phyloP scores from a whole-genome alignment of 2,888 invertebrate genomes.

The Keiferia lycopersicella region DNA sequence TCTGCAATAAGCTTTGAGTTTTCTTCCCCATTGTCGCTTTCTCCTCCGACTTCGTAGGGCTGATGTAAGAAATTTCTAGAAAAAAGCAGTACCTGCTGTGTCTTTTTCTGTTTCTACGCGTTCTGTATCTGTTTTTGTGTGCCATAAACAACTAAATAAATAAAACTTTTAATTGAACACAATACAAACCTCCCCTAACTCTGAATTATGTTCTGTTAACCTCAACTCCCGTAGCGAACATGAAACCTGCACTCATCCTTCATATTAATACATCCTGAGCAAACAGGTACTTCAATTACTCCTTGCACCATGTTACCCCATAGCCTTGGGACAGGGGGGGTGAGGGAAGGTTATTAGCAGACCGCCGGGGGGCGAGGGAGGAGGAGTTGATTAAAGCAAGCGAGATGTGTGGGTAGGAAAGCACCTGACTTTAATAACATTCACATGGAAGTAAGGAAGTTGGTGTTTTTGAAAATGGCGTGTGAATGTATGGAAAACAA shows the following conservation, averaged over 20 bases:
- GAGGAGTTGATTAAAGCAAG: conserved; percentile 17
- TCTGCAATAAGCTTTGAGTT: no score
- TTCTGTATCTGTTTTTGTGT: no score
- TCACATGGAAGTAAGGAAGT: neutral
- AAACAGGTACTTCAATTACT: conserved; percentile 16
- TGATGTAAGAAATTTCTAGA: no score
- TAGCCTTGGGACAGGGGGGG: neutral
- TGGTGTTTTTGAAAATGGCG: neutral
- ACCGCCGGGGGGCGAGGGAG: neutral
- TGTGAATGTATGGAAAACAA: neutral
- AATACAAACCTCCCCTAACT: neutral
- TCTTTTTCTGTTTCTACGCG: no score
- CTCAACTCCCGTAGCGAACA: conserved; percentile 1
- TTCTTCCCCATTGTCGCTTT: no score
- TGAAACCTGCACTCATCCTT: conserved; percentile 3
- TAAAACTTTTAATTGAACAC: no score
- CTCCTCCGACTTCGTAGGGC: no score
- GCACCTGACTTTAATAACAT: conserved; percentile 1
- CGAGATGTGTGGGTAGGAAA: conserved; percentile 2
- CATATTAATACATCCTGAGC: conserved; percentile 11
- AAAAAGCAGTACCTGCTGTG: no score
- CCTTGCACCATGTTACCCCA: conserved; percentile 12
- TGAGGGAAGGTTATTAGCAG: conserved; percentile 22
- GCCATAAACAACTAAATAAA: no score
- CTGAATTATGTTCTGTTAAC: neutral